phyloP scores from a whole-genome alignment of 2,888 invertebrate genomes.

The Mayetiola destructor region DNA sequence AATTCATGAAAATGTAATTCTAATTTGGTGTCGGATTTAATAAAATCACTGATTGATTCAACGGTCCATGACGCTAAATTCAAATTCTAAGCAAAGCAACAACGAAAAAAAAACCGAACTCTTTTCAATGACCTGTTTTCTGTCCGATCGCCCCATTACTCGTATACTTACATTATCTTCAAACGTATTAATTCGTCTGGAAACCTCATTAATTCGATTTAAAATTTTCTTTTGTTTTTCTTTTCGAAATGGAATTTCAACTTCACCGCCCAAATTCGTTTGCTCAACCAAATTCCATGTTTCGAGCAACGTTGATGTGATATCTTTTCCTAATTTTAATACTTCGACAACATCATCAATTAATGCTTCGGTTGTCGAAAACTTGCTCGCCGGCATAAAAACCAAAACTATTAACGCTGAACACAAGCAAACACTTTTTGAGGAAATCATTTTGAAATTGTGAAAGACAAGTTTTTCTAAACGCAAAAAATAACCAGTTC shows the following conservation, averaged over 20 bases:
- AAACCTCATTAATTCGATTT: conserved; percentile 35
- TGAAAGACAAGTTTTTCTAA: too few species aligned
- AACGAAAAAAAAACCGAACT: too few species aligned
- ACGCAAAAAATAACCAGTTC: too few species aligned
- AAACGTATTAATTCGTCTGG: conserved; percentile 31
- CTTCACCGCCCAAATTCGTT: conserved; percentile 38
- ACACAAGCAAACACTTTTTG: not conserved
- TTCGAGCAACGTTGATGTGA: conserved; percentile 43
- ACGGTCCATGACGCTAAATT: conserved; percentile 29
- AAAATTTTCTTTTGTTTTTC: conserved; percentile 47
- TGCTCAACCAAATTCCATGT: conserved; percentile 51
- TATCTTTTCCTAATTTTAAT: conserved; percentile 43
- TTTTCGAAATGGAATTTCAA: conserved; percentile 45
- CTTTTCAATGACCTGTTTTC: not conserved
- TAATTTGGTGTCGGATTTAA: conserved; percentile 36
- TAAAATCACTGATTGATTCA: conserved; percentile 28
- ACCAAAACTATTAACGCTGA: not conserved
- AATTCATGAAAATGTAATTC: conserved; percentile 48
- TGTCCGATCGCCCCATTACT: not conserved
- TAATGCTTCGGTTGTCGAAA: conserved; percentile 28
- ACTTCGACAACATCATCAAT: conserved; percentile 47
- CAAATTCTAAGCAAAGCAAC: conserved; percentile 23
- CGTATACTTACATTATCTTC: conserved; percentile 27
- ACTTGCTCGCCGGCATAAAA: not conserved
- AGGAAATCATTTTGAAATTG: not conserved